Evolutionary conservation across 2,797 vertebrate genomes (phyloP).

Genomic region (Carapus acus): DNA sequence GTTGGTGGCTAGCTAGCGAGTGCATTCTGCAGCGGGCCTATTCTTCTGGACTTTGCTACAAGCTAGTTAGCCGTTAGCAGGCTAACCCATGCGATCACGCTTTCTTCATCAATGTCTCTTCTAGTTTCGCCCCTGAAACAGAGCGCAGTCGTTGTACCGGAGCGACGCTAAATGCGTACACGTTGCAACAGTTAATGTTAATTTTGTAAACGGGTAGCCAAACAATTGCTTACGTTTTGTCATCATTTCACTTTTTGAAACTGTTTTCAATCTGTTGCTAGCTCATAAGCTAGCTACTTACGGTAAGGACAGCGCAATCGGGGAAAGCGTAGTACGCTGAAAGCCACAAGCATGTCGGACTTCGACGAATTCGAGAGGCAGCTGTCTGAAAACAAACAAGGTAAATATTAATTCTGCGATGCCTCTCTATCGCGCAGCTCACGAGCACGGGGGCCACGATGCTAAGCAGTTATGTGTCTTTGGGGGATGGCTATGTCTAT

Average conservation of each 20-base stretch:
- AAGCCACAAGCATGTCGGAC: constrained; percentile 77
- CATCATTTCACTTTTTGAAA: constrained; percentile 34
- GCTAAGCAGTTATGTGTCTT: neutral
- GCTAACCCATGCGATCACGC: constrained; percentile 64
- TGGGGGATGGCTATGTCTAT: constrained; percentile 43
- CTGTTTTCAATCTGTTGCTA: constrained; percentile 61
- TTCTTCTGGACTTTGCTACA: constrained; percentile 67
- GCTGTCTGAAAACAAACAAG: constrained; percentile 88
- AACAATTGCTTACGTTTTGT: neutral
- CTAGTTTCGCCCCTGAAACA: constrained; percentile 31
- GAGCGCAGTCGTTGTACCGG: neutral
- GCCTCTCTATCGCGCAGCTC: accelerated
- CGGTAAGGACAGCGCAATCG: constrained; percentile 55
- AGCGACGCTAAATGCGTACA: constrained; percentile 2
- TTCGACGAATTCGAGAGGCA: constrained; percentile 91
- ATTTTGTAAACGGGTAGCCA: neutral
- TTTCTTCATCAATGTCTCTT: constrained; percentile 49
- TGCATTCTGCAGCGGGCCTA: constrained; percentile 47
- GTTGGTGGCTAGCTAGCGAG: constrained; percentile 17
- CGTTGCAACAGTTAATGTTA: neutral
- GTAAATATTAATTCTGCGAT: constrained; percentile 42
- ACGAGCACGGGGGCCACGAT: neutral
- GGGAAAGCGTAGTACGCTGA: constrained; percentile 30
- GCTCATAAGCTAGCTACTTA: constrained; percentile 58
- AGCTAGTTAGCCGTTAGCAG: constrained; percentile 54